Conservation (phyloP, 2,888 invertebrate species). For the Lithosia quadra region DNA sequence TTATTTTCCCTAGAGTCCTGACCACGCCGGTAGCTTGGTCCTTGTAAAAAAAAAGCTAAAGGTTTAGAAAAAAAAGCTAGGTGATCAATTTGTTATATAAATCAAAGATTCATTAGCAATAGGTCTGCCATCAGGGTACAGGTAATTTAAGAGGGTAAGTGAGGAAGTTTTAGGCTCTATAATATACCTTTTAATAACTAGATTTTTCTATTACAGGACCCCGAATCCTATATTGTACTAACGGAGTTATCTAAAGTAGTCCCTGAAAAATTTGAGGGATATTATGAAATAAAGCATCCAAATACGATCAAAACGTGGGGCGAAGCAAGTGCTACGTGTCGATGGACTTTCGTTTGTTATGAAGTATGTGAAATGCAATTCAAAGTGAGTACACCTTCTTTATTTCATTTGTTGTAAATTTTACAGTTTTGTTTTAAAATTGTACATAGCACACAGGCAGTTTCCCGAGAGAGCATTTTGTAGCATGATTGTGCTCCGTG, state of each 20-base stretch:
- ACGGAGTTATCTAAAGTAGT: conserved; percentile 68
- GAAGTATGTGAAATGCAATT: conserved; percentile 74
- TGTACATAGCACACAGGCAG: too few species aligned
- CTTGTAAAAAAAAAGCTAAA: too few species aligned
- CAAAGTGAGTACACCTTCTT: conserved; percentile 59
- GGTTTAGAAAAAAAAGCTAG: too few species aligned
- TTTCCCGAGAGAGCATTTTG: too few species aligned
- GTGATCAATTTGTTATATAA: too few species aligned
- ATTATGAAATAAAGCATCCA: conserved; percentile 76
- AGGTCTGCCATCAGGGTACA: not conserved
- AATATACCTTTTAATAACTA: not conserved
- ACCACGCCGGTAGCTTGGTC: too few species aligned
- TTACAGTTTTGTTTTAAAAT: not conserved
- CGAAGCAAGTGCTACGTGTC: conserved; percentile 75
- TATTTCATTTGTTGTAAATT: too few species aligned
- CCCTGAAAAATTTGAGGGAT: conserved; percentile 77
- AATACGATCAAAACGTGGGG: conserved; percentile 79
- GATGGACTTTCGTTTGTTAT: conserved; percentile 74
- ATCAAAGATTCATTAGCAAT: too few species aligned
- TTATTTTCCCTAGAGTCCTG: too few species aligned
- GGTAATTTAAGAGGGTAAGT: not conserved
- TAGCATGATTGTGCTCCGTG: too few species aligned
- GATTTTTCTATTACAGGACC: conserved; percentile 54
- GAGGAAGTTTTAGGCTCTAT: not conserved
- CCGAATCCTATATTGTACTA: conserved; percentile 72